These are phyloP conservation scores for human DNA, from an alignment of 2,113 vertebrate species.

Conservation along the genomic window DNA sequence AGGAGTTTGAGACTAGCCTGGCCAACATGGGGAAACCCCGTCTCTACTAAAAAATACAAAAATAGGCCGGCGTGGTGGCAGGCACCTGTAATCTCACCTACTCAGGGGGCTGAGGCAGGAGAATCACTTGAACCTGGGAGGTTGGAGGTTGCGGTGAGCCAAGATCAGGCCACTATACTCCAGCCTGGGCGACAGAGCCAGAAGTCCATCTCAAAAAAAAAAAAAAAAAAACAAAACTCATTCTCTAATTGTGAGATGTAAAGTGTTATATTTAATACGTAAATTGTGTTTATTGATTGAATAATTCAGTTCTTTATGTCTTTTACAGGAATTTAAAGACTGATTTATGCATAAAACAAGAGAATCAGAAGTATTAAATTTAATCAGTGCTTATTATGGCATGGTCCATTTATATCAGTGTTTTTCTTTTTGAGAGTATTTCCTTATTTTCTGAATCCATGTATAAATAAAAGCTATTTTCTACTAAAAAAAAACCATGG, in stretches of 20 bases:
- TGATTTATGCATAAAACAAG: background rate
- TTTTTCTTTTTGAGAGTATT: background rate
- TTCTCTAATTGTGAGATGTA: background rate
- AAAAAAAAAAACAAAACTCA: no score
- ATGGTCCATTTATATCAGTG: background rate
- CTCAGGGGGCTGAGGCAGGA: no score
- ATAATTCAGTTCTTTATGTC: background rate
- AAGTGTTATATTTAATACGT: background rate
- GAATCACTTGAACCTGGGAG: no score
- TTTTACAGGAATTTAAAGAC: background rate
- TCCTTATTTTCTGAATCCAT: background rate
- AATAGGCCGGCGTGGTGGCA: no score
- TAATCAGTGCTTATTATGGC: background rate
- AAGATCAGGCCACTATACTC: no score
- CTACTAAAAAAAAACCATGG: background rate
- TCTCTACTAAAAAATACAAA: no score
- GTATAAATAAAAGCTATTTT: background rate
- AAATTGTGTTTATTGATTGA: background rate
- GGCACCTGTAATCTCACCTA: no score
- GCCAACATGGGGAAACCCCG: no score
- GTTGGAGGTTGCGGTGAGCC: no score
- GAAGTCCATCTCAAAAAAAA: no score
- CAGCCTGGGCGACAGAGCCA: no score
- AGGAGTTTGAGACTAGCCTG: no score
- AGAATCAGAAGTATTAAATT: background rate